phyloP scores from a whole-genome alignment of 2,113 vertebrate genomes.

The Spizaetus ornatus region DNA sequence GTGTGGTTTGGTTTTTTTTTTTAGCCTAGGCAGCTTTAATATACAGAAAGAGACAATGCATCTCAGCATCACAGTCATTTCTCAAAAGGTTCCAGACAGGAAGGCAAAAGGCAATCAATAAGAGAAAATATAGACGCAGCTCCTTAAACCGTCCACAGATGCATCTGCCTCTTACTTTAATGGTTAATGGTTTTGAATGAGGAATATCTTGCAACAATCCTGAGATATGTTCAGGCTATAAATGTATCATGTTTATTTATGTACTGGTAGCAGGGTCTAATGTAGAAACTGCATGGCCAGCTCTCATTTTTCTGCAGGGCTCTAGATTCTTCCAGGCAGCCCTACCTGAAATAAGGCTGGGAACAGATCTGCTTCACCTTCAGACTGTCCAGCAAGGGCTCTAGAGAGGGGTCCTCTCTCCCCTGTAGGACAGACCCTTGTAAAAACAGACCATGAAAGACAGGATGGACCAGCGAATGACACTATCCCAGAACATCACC shows the following conservation, averaged over 20 bases:
- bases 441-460: neutral
- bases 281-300: neutral
- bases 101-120: conserved; percentile 16
- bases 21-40: neutral
- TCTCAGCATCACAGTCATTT: neutral
- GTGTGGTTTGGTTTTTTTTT: neutral
- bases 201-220: conserved; percentile 7
- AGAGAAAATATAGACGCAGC: neutral
- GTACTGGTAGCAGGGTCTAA: neutral
- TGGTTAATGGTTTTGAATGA: neutral
- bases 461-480: rapidly evolving
- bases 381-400: neutral
- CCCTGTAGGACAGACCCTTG: neutral
- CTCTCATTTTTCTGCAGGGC: neutral
- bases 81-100: conserved; percentile 10
- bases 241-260: neutral
- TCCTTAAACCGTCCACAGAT: neutral
- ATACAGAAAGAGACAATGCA: neutral
- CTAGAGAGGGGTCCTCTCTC: neutral
- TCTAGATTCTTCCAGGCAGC: neutral
- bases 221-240: neutral
- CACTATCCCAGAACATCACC: neutral
- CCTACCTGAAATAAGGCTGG: neutral
- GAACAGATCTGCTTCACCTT: neutral
- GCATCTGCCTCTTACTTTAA: conserved; percentile 9